Evolutionary conservation across 2,797 vertebrate species (phyloP).

Genomic region (Carduelis carduelis): DNA sequence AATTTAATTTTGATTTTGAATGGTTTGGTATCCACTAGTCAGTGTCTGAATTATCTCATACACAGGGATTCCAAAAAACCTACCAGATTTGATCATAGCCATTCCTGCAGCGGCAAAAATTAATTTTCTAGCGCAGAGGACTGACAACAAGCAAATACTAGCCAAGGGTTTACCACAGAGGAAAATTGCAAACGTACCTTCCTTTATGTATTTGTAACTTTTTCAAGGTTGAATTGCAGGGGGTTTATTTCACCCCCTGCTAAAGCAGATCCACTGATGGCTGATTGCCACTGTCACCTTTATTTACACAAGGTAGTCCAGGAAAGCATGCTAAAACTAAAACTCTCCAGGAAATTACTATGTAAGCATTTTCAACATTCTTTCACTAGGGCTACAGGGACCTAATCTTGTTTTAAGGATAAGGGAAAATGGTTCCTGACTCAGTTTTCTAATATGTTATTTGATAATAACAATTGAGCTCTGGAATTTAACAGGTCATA

Average conservation of each 20-base stretch:
- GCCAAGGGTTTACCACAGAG: not conserved
- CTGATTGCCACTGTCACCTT: not conserved
- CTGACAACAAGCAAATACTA: not conserved
- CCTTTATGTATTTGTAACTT: not conserved
- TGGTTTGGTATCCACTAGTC: not conserved
- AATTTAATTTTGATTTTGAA: not conserved
- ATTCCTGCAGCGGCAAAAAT: not conserved
- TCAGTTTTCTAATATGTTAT: not conserved
- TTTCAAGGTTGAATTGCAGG: not conserved
- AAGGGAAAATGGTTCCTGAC: not conserved
- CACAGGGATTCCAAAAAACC: not conserved
- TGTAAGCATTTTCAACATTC: not conserved
- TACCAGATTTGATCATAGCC: not conserved
- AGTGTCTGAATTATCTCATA: not conserved
- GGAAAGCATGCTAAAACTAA: not conserved
- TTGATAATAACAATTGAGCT: not conserved
- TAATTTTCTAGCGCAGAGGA: not conserved
- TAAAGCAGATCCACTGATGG: not conserved
- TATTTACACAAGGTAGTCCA: not conserved
- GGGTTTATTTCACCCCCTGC: not conserved
- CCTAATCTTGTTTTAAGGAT: not conserved
- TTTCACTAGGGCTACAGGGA: not conserved
- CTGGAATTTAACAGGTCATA: not conserved
- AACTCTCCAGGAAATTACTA: not conserved
- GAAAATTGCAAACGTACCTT: not conserved